Conservation (phyloP, 2,113 vertebrate species). For the Lamprotornis superbus region DNA sequence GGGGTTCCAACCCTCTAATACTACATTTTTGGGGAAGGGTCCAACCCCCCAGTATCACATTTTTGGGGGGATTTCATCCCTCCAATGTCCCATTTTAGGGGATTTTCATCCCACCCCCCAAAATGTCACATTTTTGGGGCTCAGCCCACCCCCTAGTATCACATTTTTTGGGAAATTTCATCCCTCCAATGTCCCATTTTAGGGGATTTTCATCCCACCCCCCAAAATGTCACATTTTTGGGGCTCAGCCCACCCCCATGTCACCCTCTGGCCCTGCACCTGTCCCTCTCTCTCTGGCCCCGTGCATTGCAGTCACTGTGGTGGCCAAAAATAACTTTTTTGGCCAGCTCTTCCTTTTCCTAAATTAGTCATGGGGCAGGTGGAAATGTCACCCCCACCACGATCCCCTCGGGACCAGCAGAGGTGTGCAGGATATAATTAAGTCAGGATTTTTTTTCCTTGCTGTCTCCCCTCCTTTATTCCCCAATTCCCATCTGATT, state of each 20-base stretch:
- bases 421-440: not conserved
- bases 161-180: too few relatives aligned
- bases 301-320: not conserved
- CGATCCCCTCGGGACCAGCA: not conserved
- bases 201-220: not conserved
- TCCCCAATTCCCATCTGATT: not conserved
- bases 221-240: accelerated
- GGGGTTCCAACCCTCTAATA: too few relatives aligned
- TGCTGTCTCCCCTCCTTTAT: not conserved
- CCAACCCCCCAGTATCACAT: too few relatives aligned
- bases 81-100: accelerated
- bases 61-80: accelerated
- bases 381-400: conserved; percentile 42
- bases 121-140: too few relatives aligned
- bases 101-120: too few relatives aligned
- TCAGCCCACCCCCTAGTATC: too few relatives aligned
- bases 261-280: conserved; percentile 17
- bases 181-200: not conserved
- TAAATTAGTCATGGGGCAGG: conserved; percentile 71
- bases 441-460: not conserved
- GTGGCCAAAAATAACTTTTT: conserved; percentile 54
- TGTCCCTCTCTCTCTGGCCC: conserved; percentile 39
- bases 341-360: conserved; percentile 57
- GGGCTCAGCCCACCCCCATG: accelerated
- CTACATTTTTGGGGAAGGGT: too few relatives aligned